Conservation (phyloP, 2,113 vertebrate genomes). For the Strix uralensis region DNA sequence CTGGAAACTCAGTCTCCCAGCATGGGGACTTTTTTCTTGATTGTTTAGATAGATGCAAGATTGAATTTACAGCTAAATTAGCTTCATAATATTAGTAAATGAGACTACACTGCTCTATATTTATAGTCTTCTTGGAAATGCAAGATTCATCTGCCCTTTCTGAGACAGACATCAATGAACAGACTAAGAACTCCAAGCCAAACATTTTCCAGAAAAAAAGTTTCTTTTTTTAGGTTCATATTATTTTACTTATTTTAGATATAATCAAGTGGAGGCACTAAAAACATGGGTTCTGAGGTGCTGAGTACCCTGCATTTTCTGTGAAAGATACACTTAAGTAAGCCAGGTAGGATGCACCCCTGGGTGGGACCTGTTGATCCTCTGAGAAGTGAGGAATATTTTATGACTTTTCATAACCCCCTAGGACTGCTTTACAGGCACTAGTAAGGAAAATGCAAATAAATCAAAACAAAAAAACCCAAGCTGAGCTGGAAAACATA, state of each 20-base stretch:
- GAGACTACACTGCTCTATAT: neutral
- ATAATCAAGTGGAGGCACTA: neutral
- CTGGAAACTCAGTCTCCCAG: neutral
- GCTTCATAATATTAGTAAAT: constrained; percentile 23
- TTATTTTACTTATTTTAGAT: neutral
- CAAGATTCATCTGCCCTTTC: constrained; percentile 13
- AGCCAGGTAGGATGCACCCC: neutral
- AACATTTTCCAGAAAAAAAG: neutral
- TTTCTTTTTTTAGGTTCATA: neutral
- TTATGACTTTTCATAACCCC: neutral
- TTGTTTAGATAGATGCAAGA: neutral
- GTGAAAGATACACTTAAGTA: neutral
- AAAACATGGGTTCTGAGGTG: neutral
- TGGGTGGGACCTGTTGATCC: neutral
- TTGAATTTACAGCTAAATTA: constrained; percentile 52
- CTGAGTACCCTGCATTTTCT: neutral
- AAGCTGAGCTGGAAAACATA: neutral
- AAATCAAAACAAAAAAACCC: neutral
- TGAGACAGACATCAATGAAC: neutral
- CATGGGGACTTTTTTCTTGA: neutral
- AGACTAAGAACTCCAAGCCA: neutral
- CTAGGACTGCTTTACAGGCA: neutral
- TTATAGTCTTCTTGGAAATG: constrained; percentile 52
- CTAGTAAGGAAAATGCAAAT: neutral
- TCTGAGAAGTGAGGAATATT: neutral